These are phyloP conservation scores for Halichondria panicea DNA, from an alignment of 37 sponge, comb jelly and placozoan genomes.

Conservation along the genomic window DNA sequence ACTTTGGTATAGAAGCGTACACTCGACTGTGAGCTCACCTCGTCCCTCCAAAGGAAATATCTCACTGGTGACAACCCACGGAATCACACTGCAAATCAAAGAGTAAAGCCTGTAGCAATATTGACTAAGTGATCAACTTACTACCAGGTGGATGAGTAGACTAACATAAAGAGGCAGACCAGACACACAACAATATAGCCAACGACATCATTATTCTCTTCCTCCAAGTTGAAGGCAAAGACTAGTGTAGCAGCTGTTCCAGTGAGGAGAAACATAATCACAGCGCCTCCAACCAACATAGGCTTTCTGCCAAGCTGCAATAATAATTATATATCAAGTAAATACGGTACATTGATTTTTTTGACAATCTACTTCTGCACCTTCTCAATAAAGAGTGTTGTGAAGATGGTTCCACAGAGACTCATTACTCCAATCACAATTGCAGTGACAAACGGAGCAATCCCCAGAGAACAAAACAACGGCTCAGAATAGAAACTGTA, in stretches of 20 bases:
- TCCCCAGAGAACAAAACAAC: too few species aligned
- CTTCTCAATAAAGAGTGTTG: too few species aligned
- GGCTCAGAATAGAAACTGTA: too few species aligned
- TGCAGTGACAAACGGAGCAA: too few species aligned
- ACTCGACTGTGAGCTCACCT: neutral
- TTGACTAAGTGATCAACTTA: neutral
- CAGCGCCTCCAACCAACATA: neutral
- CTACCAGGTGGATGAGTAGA: neutral
- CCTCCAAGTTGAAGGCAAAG: neutral
- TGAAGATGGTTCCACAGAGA: too few species aligned
- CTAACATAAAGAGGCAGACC: neutral
- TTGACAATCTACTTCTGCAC: too few species aligned
- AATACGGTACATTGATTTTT: too few species aligned
- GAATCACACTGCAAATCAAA: conserved; percentile 1
- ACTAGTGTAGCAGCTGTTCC: neutral
- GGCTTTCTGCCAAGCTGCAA: neutral
- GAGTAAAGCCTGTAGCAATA: neutral
- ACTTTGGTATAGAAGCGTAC: too few species aligned
- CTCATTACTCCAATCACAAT: too few species aligned
- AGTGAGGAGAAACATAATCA: neutral
- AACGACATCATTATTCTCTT: neutral
- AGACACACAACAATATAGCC: neutral
- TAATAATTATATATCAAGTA: neutral
- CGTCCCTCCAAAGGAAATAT: neutral
- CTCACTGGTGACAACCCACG: neutral